Base-by-base conservation (phyloP, 1,140 invertebrate species). In the Ctenoplectra terminalis region DNA sequence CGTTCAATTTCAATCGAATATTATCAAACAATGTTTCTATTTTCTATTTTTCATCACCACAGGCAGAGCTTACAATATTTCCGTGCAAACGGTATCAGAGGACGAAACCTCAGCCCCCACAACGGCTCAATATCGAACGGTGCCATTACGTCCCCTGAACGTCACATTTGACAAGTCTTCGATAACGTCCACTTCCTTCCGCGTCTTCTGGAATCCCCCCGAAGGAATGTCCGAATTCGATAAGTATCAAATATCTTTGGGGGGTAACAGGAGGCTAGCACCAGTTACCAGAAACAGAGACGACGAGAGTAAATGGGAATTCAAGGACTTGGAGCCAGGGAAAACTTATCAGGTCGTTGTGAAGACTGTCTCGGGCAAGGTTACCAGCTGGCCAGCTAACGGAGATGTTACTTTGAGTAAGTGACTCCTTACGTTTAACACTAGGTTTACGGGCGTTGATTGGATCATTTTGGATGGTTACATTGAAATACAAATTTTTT, bases 291-390 rank as follows among this genome's bases (percentile, higher is more conserved):
- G 94, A 61, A 95, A 96, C 54, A 93, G 94, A 66, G 95, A 96
- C 83, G 96, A 97, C 67, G 95, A 96, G 56, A 95, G 95, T 5
- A 94, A 92, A 81, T 96, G 95, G 90, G 95, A 96, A 79, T 98
- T 98, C 93, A 96, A 96, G 66, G 97, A 98, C 80, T 94, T 98
- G 54, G 97, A 98, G 90, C 97, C 98, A 0, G 98, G 98, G 52
- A 96, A 96, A 91, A 98, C 97, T 1, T 98, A 98, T 92, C 96
- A 97, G 92, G 97, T 98, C 56, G 95, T 97, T 73, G 97, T 98
- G 1, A 99, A 99, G 94, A 98, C 98, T 2, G 97, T 98, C 60
- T 98, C 97, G 11, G 98, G 97, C n/a, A 98, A 98, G 95, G 98
- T 99, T 0, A 97, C 97, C 48, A 98, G 97, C 50, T 98, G 98